These are phyloP conservation scores for Saturnia japonica DNA, from an alignment of 2,888 invertebrate species.

Conservation along the genomic window DNA sequence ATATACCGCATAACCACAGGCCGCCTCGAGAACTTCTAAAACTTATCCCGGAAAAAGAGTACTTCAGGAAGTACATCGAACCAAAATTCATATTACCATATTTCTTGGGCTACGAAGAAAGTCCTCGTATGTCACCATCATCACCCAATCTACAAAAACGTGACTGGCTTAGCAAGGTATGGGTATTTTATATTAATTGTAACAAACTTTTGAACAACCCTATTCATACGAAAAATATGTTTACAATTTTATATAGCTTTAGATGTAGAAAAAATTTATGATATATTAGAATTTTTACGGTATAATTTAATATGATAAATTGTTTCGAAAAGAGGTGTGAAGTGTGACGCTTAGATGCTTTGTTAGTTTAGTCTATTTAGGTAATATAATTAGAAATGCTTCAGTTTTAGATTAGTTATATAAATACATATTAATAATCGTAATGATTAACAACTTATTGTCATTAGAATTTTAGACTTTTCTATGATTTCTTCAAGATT, in stretches of 20 bases:
- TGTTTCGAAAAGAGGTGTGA: not conserved
- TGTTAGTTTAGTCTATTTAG: not conserved
- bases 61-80: slow-evolving; percentile 39
- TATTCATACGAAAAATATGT: no score
- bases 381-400: not conserved
- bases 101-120: slow-evolving; percentile 40
- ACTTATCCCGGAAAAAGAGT: slow-evolving; percentile 24
- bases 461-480: no score
- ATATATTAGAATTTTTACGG: not conserved
- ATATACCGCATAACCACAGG: slow-evolving; percentile 23
- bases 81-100: slow-evolving; percentile 43
- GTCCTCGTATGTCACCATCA: slow-evolving; percentile 26
- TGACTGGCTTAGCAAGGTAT: slow-evolving; percentile 54
- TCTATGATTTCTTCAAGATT: no score
- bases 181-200: not conserved
- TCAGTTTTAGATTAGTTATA: not conserved
- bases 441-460: no score
- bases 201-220: not conserved
- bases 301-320: not conserved
- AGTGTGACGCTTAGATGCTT: not conserved
- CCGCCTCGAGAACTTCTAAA: not conserved
- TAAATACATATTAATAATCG: no score
- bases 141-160: slow-evolving; percentile 29
- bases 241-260: not conserved
- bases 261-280: not conserved